Percentiles rank a stretch among this genome's conserved stretches.
These are phyloP conservation scores for Schlechtendalia chinensis DNA, from an alignment of 1,140 invertebrate species.

Conservation along the genomic window DNA sequence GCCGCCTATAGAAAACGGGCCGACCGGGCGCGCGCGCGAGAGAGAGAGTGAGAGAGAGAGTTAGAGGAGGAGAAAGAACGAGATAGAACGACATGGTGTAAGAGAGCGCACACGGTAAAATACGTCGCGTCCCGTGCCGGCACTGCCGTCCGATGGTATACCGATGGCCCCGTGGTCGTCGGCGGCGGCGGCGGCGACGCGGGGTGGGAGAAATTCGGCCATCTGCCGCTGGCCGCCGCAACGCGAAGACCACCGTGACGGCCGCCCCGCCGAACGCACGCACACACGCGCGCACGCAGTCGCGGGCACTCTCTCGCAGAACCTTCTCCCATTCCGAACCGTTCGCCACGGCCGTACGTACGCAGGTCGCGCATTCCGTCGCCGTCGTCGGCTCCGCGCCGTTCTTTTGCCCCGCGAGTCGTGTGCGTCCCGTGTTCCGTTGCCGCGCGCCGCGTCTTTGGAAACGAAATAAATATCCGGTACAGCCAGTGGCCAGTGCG, in stretches of 20 bases:
- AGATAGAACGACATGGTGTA: too few species aligned
- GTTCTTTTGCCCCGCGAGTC: background rate
- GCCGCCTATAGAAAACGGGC: background rate
- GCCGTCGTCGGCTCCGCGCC: background rate
- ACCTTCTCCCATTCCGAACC: conserved; percentile 15
- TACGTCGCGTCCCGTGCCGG: background rate
- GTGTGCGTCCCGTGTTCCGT: too few species aligned
- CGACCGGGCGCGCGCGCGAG: too few species aligned
- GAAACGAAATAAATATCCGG: too few species aligned
- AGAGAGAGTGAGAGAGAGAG: too few species aligned
- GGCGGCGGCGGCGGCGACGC: background rate
- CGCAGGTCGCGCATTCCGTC: conserved; percentile 21
- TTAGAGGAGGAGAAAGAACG: too few species aligned
- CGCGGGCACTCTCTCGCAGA: background rate
- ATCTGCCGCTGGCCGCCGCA: conserved; percentile 27
- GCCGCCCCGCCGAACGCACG: background rate
- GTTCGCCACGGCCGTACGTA: background rate
- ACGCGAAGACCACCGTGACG: background rate
- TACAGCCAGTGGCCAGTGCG: background rate
- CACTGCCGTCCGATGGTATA: background rate
- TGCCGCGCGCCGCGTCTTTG: too few species aligned
- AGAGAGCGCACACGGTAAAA: background rate
- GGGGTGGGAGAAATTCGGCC: conserved; percentile 46
- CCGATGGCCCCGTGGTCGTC: background rate
- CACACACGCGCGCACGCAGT: background rate